Conservation (phyloP, 2,113 vertebrate genomes). For the Alectura lathami region DNA sequence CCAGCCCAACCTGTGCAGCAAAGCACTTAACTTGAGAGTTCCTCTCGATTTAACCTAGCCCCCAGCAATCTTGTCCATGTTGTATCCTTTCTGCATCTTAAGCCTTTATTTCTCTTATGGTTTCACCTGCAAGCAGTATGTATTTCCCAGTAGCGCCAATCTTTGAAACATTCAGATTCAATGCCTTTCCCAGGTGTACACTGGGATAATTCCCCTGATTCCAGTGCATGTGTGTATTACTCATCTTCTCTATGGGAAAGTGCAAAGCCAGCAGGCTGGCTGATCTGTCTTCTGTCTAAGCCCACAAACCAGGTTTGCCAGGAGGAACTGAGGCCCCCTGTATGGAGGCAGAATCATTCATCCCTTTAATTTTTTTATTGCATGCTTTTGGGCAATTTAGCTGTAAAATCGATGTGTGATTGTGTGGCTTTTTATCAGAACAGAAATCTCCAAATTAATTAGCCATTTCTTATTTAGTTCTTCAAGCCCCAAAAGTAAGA, state of each 20-base stretch:
- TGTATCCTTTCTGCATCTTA: background rate
- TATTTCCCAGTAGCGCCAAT: background rate
- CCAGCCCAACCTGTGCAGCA: background rate
- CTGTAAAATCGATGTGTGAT: background rate
- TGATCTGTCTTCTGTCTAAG: background rate
- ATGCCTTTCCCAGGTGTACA: background rate
- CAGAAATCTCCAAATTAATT: slow-evolving; percentile 53
- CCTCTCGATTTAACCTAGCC: background rate
- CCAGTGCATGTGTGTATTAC: background rate
- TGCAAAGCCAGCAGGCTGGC: background rate
- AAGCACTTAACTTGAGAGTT: background rate
- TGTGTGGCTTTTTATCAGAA: background rate
- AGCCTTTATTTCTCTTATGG: background rate
- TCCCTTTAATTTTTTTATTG: background rate
- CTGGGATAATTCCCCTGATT: background rate
- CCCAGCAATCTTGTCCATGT: background rate
- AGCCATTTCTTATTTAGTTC: slow-evolving; percentile 82
- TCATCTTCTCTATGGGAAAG: background rate
- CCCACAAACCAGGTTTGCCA: background rate
- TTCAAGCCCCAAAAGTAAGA: slow-evolving; percentile 89
- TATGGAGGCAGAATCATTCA: background rate
- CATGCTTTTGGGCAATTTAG: background rate
- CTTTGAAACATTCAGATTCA: background rate
- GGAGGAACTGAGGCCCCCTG: background rate
- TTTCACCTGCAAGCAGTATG: background rate